Evolutionary conservation across 37 sponge, comb jelly and placozoan genomes (phyloP), one percentile per base, ranked within the genome.

Genomic region (Chondrilla cf. caribensis): DNA sequence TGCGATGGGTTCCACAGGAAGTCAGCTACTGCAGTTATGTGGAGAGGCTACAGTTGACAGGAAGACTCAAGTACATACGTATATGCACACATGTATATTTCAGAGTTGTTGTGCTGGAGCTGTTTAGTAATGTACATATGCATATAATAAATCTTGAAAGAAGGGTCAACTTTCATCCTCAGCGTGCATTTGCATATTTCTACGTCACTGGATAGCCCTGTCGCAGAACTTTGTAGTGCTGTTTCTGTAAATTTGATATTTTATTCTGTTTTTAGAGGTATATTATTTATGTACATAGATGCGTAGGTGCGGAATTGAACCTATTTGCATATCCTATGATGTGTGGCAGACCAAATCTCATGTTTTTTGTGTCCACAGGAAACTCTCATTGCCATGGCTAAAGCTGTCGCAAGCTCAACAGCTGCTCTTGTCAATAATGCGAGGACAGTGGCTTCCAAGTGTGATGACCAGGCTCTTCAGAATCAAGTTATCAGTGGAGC

Each of bases 361-460:
- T n/a, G n/a, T n/a, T n/a, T n/a, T n/a, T n/a, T n/a, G n/a, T 47
- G 11, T 47, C 51, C 51, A 47, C 51, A 73, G 78, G 89, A 95
- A 31, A 86, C 87, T 22, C 85, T 96, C 11, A 83, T 96, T 54
- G 80, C 87, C 41, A 90, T 90, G 85, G 99, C 99, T 31, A 96
- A 99, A 87, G 85, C 89, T 35, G 95, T 99, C 2, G 97, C 97
- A 32, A 70, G 77, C 26, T 92, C 95, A 22, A 96, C 99, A 24
- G 86, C 93, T 66, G 92, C 88, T 15, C 91, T 99, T 19, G 97
- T 99, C 21, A 90, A 85, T 70, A 90, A 92, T 64, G 91, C 95
- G 38, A 60, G 86, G 70, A 88, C 81, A 58, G 92, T 95, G 15
- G 95, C 95, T 8, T 81, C 86, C 57, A 86, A 82, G 76, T 95